Base-by-base conservation (phyloP, 53 echinoderm and acorn worm genomes). In the Astropecten irregularis region DNA sequence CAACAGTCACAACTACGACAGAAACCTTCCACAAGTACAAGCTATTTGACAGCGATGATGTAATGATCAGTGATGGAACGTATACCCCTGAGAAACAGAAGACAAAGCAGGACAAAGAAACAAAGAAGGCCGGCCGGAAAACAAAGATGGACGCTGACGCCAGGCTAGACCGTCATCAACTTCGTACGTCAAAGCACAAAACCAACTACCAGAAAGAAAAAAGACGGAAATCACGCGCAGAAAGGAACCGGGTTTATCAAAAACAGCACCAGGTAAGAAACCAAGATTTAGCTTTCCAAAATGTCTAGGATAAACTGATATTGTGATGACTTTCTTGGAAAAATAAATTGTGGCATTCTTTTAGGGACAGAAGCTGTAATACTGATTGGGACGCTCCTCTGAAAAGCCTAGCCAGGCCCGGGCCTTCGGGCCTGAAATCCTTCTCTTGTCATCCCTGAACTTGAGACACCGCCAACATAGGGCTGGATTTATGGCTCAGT, bases 11-110 rank as follows among this genome's bases (percentile, higher is more conserved):
- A 79, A 79, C 79, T 18, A 53, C 49, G 10, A 26, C 49, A 3
- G 76, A 73, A 64, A 76, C 74, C 23, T 74, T 76, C 42, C 52
- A 66, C 53, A 85, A 85, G 34, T 52, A 76, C 76, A 51, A 85
- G 40, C 53, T 76, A 4, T 49, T 64, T n/a, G 76, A 85, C 74
- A 85, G 76, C 31, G 86, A 85, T 85, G 85, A 85, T 27, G 84
- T 74, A 13, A 73, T 84, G 44, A 49, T 85, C 14, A 85, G 86
- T 38, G 63, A 48, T 22, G 72, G 51, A 26, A 44, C 19, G 4
- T 30, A 9, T 4, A 72, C 85, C 2, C 60, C 72, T 14, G 74
- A 66, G 15, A 65, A 65, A 51, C 53, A 65, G 11, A 32, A 18
- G 11, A 38, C 14, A 22, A 54, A 20, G 47, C 47, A 28, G 19